Evolutionary conservation across 1,140 invertebrate species (phyloP).

Genomic region (Listronotus bonariensis): DNA sequence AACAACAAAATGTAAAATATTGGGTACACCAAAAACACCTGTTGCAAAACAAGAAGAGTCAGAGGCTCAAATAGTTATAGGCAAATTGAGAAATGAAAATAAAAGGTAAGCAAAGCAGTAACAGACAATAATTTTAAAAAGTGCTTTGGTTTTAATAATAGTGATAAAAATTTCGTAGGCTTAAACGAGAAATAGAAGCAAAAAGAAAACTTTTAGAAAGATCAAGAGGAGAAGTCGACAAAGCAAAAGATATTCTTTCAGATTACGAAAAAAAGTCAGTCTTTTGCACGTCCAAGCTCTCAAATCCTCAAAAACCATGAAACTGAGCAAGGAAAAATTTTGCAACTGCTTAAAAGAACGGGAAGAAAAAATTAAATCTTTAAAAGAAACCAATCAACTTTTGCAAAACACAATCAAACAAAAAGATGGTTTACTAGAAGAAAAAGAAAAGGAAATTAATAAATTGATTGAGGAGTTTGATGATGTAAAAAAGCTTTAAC

Average conservation of each 20-base stretch:
- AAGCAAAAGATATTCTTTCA: conserved; percentile 33
- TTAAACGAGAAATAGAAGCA: conserved; percentile 34
- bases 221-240: conserved; percentile 32
- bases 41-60: conserved; percentile 9
- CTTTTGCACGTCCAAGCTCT: conserved; percentile 39
- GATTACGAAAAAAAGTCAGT: conserved; percentile 43
- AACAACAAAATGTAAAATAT: neutral
- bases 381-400: conserved; percentile 29
- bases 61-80: neutral
- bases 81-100: conserved; percentile 27
- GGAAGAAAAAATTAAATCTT: conserved; percentile 29
- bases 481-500: conserved; percentile 16
- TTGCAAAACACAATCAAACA: conserved; percentile 15
- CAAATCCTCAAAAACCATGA: conserved; percentile 43
- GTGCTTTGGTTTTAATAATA: neutral
- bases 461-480: conserved; percentile 27
- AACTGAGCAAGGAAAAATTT: conserved; percentile 43
- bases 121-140: conserved; percentile 3
- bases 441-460: conserved; percentile 26
- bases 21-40: neutral
- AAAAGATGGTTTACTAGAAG: conserved; percentile 12
- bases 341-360: conserved; percentile 39
- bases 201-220: conserved; percentile 36
- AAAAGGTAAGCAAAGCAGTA: conserved; percentile 11
- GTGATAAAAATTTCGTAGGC: conserved; percentile 17